These are phyloP conservation scores for Cydia splendana DNA, from an alignment of 1,140 invertebrate genomes.

Conservation along the genomic window DNA sequence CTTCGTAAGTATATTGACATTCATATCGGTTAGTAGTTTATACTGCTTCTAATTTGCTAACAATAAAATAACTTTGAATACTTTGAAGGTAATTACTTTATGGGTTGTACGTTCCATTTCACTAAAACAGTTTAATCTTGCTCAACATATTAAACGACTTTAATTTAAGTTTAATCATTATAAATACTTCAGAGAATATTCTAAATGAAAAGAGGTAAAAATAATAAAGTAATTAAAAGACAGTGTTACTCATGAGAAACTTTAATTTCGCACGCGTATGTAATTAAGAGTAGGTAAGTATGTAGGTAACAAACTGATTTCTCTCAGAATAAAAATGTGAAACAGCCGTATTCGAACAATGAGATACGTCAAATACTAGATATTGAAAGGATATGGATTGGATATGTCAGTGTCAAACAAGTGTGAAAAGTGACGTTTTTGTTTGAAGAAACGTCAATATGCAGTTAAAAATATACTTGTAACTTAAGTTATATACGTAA, in stretches of 20 bases:
- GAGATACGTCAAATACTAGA: too few relatives aligned
- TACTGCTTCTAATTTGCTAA: neutral
- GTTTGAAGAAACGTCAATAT: too few relatives aligned
- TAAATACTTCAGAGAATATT: too few relatives aligned
- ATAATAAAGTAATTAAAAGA: neutral
- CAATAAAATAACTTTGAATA: neutral
- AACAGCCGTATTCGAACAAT: too few relatives aligned
- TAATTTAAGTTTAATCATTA: too few relatives aligned
- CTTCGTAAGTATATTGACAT: too few relatives aligned
- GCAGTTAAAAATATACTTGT: neutral
- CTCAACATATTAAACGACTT: too few relatives aligned
- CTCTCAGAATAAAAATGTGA: conserved; percentile 15
- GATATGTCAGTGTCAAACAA: too few relatives aligned
- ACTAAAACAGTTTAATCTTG: neutral
- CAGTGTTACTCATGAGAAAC: neutral
- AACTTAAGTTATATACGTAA: too few relatives aligned
- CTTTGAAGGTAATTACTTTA: neutral
- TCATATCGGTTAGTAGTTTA: too few relatives aligned
- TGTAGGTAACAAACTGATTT: neutral
- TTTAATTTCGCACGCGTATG: neutral
- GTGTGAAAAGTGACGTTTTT: too few relatives aligned
- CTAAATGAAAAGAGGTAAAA: neutral
- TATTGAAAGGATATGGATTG: too few relatives aligned
- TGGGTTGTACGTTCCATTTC: neutral
- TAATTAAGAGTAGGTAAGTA: neutral